Evolutionary conservation across 2,797 vertebrate species (phyloP), one percentile per base, ranked within the genome.

Genomic region (Sphenodon punctatus): DNA sequence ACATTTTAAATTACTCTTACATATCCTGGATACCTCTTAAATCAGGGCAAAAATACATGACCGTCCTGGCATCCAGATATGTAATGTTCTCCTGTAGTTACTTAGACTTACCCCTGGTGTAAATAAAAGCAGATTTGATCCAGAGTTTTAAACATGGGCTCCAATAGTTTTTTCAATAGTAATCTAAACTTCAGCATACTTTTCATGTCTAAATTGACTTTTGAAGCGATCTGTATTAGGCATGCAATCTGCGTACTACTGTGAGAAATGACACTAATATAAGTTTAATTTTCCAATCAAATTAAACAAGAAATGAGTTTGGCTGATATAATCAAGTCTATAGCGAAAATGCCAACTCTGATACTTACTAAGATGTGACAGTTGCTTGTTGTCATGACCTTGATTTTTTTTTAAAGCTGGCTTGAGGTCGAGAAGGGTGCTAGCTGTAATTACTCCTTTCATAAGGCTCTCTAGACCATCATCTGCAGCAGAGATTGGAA

Each of bases 271-370:
- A 32, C 76, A 78, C 61, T 84, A 86, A 85, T 84, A 49, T 32
- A 68, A 74, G 74, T 92, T 93, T 94, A 91, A 92, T 94, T 93
- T 93, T 68, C 61, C 63, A 84, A 72, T 84, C 81, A 85, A 88
- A 92, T 67, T 85, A 91, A 90, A 91, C 58, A 79, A 82, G 69
- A 93, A 91, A 92, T 92, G 39, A 91, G 60, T 89, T 89, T 89
- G 78, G 73, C 34, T 17, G 87, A 79, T 94, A 89, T 81, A 92
- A 92, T 91, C 66, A 71, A 73, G 63, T 51, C 73, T 69, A 32
- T 67, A 71, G 78, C 79, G 73, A 72, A 92, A 81, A 77, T 75
- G 74, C 70, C 67, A 84, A 67, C 55, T 70, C 79, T 71, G 64
- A 72, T 84, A 61, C 68, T 85, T 75, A 46, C 46, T 38, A 48